Conservation (phyloP, 2,888 invertebrate species). For the Troglohyphantes excavatus region DNA sequence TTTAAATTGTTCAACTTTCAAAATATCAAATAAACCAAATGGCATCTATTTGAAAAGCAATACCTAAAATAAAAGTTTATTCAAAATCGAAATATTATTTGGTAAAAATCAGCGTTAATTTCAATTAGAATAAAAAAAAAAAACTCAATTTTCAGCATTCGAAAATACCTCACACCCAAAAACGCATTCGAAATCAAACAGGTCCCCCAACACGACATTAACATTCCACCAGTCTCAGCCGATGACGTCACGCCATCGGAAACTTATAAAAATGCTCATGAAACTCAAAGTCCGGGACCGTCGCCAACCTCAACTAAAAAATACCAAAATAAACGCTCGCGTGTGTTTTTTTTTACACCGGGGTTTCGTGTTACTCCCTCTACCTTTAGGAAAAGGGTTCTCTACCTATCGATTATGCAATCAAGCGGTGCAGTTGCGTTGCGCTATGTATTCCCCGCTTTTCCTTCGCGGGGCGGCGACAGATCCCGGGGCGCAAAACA, state of each 20-base stretch:
- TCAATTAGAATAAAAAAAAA: too few species aligned
- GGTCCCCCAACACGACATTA: not conserved
- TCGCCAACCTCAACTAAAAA: not conserved
- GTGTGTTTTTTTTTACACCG: not conserved
- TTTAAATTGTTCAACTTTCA: too few species aligned
- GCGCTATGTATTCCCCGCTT: constrained; percentile 44
- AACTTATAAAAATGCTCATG: not conserved
- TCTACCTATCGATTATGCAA: constrained; percentile 67
- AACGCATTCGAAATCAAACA: not conserved
- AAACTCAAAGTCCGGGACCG: not conserved
- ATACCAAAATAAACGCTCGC: not conserved
- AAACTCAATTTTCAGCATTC: too few species aligned
- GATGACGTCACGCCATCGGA: not conserved
- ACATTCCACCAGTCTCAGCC: not conserved
- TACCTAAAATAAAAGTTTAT: too few species aligned
- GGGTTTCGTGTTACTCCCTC: constrained; percentile 5
- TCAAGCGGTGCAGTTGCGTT: constrained; percentile 71
- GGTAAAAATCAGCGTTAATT: too few species aligned
- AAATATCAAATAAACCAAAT: too few species aligned
- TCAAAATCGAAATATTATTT: too few species aligned
- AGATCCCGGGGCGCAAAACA: constrained; percentile 39
- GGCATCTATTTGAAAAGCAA: too few species aligned
- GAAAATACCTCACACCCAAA: too few species aligned
- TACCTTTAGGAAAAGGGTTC: not conserved
- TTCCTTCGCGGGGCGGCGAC: constrained; percentile 27